phyloP scores from a whole-genome alignment of 1,140 invertebrate genomes.

The Trinorchestia longiramus region DNA sequence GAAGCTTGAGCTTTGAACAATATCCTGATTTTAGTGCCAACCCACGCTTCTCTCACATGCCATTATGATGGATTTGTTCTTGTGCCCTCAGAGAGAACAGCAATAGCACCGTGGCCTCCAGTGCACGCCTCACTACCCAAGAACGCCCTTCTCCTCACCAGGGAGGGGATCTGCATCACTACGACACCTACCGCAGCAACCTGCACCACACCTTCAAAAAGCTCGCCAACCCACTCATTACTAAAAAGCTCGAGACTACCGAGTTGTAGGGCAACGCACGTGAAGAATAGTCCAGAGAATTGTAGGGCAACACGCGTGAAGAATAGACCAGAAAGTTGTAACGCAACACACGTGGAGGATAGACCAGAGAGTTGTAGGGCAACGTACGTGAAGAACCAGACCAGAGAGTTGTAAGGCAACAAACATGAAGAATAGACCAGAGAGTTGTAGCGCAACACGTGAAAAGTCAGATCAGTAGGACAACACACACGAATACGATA shows the following conservation, averaged over 20 bases:
- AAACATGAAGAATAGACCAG: no score
- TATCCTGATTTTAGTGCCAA: neutral
- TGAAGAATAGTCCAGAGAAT: no score
- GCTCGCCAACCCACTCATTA: constrained; percentile 74
- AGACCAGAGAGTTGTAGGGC: no score
- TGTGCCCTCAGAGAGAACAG: constrained; percentile 69
- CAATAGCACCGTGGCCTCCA: constrained; percentile 69
- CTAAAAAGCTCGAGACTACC: constrained; percentile 87
- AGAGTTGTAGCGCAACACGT: no score
- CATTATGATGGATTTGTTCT: constrained; percentile 49
- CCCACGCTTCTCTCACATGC: neutral
- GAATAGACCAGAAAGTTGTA: no score
- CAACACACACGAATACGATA: no score
- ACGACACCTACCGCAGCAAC: constrained; percentile 71
- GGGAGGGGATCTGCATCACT: constrained; percentile 68
- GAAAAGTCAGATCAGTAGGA: no score
- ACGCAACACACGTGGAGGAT: no score
- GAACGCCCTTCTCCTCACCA: constrained; percentile 67
- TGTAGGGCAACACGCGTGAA: no score
- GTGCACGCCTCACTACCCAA: constrained; percentile 68
- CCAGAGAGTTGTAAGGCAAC: no score
- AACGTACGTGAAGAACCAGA: no score
- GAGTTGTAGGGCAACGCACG: constrained; percentile 70
- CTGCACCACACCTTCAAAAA: constrained; percentile 72
- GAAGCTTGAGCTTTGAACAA: neutral